Percentiles rank a stretch among this genome's conserved stretches.
phyloP scores from a whole-genome alignment of 2,797 vertebrate species.

The Triplophysa bombifrons region DNA sequence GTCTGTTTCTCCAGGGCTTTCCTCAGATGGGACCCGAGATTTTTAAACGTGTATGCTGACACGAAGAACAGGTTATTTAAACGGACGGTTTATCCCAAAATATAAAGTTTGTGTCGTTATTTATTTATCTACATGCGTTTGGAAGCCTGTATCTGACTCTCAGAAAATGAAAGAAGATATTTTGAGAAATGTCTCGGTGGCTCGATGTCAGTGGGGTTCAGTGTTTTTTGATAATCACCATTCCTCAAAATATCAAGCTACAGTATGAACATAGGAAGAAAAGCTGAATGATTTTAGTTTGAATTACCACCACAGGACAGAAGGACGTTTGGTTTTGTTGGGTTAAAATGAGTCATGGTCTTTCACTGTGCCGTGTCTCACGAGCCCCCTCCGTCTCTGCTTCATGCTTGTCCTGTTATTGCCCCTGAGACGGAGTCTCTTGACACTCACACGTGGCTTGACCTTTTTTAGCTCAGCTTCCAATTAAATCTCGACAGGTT shows the following conservation, averaged over 20 bases:
- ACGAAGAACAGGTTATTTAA: too few relatives aligned
- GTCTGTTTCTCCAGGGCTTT: neutral
- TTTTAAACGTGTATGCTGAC: too few relatives aligned
- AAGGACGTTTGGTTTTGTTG: neutral
- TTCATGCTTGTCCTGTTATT: slow-evolving; percentile 18
- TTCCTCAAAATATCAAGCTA: too few relatives aligned
- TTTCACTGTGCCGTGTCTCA: slow-evolving; percentile 47
- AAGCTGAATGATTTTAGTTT: neutral
- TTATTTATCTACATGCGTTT: too few relatives aligned
- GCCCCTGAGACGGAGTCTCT: slow-evolving; percentile 22
- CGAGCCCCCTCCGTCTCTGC: slow-evolving; percentile 25
- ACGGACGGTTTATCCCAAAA: too few relatives aligned
- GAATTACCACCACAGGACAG: neutral
- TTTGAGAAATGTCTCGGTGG: too few relatives aligned
- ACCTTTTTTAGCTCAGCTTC: slow-evolving; percentile 74
- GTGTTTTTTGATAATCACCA: too few relatives aligned
- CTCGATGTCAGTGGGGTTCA: too few relatives aligned
- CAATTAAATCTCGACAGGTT: slow-evolving; percentile 76
- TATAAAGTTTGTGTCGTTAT: too few relatives aligned
- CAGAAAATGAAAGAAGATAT: too few relatives aligned
- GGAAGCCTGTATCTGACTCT: too few relatives aligned
- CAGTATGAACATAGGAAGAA: neutral
- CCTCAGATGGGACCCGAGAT: too few relatives aligned
- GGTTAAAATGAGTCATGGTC: neutral
- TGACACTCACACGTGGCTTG: slow-evolving; percentile 54